These are phyloP conservation scores for Corythaixoides concolor DNA, from an alignment of 2,113 vertebrate genomes.

Conservation along the genomic window DNA sequence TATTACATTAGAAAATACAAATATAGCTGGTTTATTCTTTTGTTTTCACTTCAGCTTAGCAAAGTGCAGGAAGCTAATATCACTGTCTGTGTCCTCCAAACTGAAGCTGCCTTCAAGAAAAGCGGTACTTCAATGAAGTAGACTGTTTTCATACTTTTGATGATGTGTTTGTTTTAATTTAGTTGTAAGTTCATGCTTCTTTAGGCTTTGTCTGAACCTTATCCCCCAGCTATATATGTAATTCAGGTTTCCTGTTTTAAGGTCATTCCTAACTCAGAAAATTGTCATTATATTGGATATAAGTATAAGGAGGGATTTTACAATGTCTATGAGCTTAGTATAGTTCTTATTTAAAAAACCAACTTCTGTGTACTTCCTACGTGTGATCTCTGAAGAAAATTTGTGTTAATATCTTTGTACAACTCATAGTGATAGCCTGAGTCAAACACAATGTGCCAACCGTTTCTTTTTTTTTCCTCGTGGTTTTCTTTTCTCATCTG, in stretches of 20 bases:
- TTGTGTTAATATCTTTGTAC: background rate
- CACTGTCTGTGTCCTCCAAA: background rate
- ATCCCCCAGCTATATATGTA: background rate
- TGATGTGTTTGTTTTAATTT: constrained; percentile 48
- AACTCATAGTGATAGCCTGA: background rate
- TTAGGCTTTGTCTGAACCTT: background rate
- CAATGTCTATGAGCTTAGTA: background rate
- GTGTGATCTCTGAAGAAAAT: background rate
- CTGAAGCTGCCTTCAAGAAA: background rate
- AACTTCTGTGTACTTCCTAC: background rate
- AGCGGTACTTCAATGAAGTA: background rate
- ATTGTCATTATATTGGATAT: background rate
- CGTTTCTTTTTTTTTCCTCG: background rate
- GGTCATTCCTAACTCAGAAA: background rate
- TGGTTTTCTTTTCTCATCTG: background rate
- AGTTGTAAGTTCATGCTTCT: constrained; percentile 9
- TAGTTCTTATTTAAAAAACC: background rate
- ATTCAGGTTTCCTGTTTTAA: background rate
- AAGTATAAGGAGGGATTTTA: background rate
- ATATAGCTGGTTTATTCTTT: background rate
- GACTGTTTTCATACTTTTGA: constrained; percentile 20
- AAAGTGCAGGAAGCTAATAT: background rate
- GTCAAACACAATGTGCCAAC: background rate
- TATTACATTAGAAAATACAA: background rate
- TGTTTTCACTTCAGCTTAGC: background rate